phyloP scores from a whole-genome alignment of 2,113 vertebrate species.

The Eubucco bourcierii region DNA sequence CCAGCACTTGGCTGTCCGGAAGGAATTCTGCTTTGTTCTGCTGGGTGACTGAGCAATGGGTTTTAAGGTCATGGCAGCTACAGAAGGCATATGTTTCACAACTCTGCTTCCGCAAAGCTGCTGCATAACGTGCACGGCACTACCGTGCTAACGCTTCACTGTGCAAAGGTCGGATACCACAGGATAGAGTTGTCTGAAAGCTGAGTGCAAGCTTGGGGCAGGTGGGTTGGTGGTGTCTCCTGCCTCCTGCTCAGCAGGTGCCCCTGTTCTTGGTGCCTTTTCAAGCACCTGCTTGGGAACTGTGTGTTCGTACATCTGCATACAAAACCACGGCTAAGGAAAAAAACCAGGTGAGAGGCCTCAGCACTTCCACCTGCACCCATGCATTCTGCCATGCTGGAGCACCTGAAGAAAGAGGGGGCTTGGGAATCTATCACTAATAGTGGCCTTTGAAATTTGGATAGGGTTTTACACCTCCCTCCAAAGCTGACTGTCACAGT shows the following conservation, averaged over 20 bases:
- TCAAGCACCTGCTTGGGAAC: background rate
- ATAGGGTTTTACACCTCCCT: background rate
- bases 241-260: fast-evolving
- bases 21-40: background rate
- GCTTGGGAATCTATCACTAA: background rate
- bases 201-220: background rate
- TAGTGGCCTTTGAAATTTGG: fast-evolving
- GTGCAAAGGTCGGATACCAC: fast-evolving
- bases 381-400: fast-evolving
- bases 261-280: background rate
- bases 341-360: background rate
- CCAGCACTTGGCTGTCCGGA: fast-evolving
- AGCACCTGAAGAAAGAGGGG: background rate
- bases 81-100: background rate
- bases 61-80: background rate
- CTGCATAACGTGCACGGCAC: fast-evolving
- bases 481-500: background rate
- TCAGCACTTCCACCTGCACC: background rate
- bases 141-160: fast-evolving
- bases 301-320: fast-evolving
- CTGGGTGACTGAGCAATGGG: background rate
- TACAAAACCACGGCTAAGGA: background rate
- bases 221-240: background rate
- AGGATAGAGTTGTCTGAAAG: background rate
- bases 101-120: fast-evolving